Conservation (phyloP, 2,888 invertebrate genomes). For the Cremastinae sp. region DNA sequence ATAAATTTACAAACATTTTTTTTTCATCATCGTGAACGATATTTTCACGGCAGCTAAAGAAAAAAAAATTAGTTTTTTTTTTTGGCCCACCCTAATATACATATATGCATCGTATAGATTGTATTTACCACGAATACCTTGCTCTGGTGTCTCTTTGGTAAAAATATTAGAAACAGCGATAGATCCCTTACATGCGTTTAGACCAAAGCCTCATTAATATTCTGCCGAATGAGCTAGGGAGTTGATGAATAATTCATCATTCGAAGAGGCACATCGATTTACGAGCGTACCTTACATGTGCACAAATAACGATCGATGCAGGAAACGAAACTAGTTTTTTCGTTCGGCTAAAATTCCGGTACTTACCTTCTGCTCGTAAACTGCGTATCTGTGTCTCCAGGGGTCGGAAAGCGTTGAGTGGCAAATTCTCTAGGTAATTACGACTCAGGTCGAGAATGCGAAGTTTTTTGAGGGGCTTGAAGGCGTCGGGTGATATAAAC, state of each 20-base stretch:
- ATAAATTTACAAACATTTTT: too few species aligned
- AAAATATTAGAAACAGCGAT: background rate
- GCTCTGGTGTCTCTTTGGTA: background rate
- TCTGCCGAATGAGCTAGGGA: background rate
- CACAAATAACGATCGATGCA: background rate
- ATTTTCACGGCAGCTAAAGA: too few species aligned
- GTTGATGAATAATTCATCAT: constrained; percentile 8
- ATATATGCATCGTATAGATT: too few species aligned
- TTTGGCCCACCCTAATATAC: too few species aligned
- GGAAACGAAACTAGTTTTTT: background rate
- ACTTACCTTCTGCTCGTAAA: constrained; percentile 90
- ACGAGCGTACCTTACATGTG: background rate
- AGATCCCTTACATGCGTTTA: background rate
- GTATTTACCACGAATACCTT: background rate
- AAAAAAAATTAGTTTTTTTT: too few species aligned
- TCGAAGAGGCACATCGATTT: background rate
- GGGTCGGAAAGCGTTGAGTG: constrained; percentile 88
- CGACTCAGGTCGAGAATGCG: constrained; percentile 89
- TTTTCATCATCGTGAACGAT: too few species aligned
- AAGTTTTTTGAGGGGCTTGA: constrained; percentile 88
- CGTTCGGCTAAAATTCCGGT: background rate
- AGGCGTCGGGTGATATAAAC: constrained; percentile 88
- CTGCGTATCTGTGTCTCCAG: constrained; percentile 91
- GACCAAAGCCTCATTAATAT: constrained; percentile 3
- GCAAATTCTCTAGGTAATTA: constrained; percentile 91